Evolutionary conservation across 2,888 invertebrate genomes (phyloP).

Genomic region (Ectropis crepuscularia): DNA sequence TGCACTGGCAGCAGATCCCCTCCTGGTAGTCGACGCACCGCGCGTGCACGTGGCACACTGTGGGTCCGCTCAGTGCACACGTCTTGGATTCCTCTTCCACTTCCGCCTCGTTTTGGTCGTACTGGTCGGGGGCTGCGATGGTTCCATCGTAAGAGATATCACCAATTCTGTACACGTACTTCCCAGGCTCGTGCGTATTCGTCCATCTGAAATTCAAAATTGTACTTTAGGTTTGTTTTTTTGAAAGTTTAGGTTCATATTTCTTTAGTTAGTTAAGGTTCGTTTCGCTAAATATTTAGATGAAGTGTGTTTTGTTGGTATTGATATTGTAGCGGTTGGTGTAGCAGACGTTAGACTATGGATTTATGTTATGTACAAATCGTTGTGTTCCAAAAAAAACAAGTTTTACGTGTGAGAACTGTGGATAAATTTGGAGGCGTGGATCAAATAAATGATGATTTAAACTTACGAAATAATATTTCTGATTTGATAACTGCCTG

Average conservation of each 20-base stretch:
- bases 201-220: slow-evolving; percentile 88
- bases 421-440: too few species aligned
- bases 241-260: too few species aligned
- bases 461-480: slow-evolving; percentile 89
- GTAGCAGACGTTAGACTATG: too few species aligned
- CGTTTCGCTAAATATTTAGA: too few species aligned
- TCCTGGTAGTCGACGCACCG: slow-evolving; percentile 91
- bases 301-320: too few species aligned
- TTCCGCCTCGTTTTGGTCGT: slow-evolving; percentile 72
- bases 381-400: too few species aligned
- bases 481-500: slow-evolving; percentile 95
- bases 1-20: slow-evolving; percentile 96
- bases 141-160: slow-evolving; percentile 85
- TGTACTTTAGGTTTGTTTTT: background rate
- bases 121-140: slow-evolving; percentile 88
- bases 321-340: too few species aligned
- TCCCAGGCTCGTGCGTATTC: slow-evolving; percentile 93
- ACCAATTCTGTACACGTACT: slow-evolving; percentile 95
- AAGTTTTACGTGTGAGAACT: too few species aligned
- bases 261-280: too few species aligned
- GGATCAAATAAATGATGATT: background rate
- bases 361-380: too few species aligned
- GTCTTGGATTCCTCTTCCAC: slow-evolving; percentile 78
- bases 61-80: slow-evolving; percentile 87
- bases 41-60: slow-evolving; percentile 92